These are phyloP conservation scores for Psittacula cyanocephala DNA, from an alignment of 2,113 vertebrate species.

Conservation along the genomic window DNA sequence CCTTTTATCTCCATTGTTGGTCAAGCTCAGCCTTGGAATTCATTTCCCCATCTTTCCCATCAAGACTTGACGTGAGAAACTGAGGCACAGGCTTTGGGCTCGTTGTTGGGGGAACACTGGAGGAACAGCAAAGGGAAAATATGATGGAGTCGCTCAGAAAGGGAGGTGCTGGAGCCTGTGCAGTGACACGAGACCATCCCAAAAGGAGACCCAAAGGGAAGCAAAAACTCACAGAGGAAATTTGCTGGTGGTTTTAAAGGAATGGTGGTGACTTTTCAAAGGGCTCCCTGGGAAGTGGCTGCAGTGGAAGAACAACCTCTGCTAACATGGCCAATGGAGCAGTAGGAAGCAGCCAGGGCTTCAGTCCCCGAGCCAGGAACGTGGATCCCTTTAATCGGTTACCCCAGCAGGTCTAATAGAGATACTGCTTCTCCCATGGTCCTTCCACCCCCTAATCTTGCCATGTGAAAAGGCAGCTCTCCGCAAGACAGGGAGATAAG, in stretches of 20 bases:
- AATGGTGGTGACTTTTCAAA: neutral
- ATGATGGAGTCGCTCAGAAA: accelerated
- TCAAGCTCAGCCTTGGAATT: accelerated
- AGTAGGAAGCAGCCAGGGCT: neutral
- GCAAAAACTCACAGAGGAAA: neutral
- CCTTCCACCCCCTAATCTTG: neutral
- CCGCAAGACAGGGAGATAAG: slow-evolving; percentile 6
- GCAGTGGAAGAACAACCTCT: neutral
- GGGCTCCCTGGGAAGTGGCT: neutral
- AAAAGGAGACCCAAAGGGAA: neutral
- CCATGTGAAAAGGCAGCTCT: neutral
- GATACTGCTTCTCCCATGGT: neutral
- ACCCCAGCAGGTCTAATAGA: neutral
- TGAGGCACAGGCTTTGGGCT: neutral
- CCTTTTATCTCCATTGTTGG: accelerated
- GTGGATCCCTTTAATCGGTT: accelerated
- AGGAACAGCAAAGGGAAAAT: neutral
- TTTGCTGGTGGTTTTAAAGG: neutral
- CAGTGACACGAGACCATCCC: neutral
- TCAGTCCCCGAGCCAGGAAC: neutral
- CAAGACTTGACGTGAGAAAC: neutral
- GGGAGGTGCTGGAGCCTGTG: neutral
- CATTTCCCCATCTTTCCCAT: neutral
- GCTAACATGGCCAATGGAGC: neutral
- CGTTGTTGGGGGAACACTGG: neutral